phyloP scores from a whole-genome alignment of 2,113 vertebrate genomes.

The Axis porcinus region DNA sequence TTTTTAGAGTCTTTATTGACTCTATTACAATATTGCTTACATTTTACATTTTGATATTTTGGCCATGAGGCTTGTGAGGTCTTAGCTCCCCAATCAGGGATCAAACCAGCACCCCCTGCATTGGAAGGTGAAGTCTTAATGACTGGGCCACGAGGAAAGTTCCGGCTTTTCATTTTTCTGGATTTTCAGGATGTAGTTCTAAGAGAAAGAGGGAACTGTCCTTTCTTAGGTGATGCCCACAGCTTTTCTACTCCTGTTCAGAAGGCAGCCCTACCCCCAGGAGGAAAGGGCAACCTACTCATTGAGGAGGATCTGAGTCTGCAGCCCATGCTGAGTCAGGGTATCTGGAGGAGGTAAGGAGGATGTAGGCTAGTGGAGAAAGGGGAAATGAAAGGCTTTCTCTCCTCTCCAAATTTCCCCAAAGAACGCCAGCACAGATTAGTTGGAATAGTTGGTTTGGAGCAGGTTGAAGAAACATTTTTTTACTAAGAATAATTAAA shows the following conservation, averaged over 20 bases:
- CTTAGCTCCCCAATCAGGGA: not conserved
- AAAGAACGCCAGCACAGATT: not conserved
- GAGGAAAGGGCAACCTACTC: not conserved
- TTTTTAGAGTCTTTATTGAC: not conserved
- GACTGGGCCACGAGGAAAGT: not conserved
- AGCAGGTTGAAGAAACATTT: not conserved
- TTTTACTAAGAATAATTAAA: not conserved
- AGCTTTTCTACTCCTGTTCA: not conserved
- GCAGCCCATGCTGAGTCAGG: not conserved
- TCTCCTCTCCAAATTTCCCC: not conserved
- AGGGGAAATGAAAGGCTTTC: not conserved
- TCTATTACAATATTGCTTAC: not conserved
- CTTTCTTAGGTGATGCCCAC: not conserved
- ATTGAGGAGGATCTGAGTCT: not conserved
- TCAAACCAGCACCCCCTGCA: not conserved
- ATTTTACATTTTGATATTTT: not conserved
- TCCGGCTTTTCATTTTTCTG: not conserved
- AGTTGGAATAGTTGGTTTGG: not conserved
- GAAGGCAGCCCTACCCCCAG: not conserved
- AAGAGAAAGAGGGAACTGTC: conserved; percentile 37
- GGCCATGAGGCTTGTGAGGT: not conserved
- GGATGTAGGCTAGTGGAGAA: not conserved
- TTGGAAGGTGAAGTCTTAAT: not conserved
- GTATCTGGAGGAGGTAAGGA: not conserved
- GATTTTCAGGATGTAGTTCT: not conserved